Conservation (phyloP, 2,797 vertebrate species). For the Fundulus diaphanus region DNA sequence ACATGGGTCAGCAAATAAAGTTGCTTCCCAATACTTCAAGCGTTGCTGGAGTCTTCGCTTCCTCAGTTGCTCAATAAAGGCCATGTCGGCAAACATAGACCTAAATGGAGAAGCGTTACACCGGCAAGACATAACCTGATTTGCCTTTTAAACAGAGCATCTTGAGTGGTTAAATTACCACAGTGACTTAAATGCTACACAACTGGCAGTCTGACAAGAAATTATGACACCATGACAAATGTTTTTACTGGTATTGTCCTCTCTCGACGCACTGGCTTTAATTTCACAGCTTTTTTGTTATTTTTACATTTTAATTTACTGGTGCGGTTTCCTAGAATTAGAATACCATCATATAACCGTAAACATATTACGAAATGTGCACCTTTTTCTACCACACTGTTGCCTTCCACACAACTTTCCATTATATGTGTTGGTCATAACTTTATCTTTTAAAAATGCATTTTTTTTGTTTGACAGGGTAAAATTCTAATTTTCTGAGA, state of each 20-base stretch:
- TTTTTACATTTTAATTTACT: slow-evolving; percentile 10
- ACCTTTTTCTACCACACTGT: background rate
- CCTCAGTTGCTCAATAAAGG: slow-evolving; percentile 35
- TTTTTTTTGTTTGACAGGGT: background rate
- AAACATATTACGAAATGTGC: background rate
- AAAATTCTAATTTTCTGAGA: background rate
- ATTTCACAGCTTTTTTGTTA: no score
- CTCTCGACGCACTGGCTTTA: slow-evolving; percentile 5
- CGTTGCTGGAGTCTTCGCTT: no score
- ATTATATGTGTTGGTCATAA: background rate
- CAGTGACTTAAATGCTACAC: background rate
- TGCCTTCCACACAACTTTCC: background rate
- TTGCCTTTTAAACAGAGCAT: background rate
- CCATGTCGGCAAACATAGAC: slow-evolving; percentile 27
- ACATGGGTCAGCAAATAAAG: no score
- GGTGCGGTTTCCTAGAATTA: background rate
- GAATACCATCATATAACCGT: background rate
- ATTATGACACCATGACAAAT: no score
- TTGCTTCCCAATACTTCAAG: no score
- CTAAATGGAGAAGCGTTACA: slow-evolving; percentile 18
- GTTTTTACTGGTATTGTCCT: slow-evolving; percentile 1
- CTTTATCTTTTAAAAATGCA: background rate
- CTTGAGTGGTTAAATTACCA: background rate
- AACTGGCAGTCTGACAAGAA: slow-evolving; percentile 11
- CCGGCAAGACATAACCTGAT: background rate